A percentile compares a stretch with the other conserved stretches of the same genome.
These are phyloP conservation scores for Siniperca obscura DNA, from an alignment of 2,797 vertebrate genomes.

Conservation along the genomic window DNA sequence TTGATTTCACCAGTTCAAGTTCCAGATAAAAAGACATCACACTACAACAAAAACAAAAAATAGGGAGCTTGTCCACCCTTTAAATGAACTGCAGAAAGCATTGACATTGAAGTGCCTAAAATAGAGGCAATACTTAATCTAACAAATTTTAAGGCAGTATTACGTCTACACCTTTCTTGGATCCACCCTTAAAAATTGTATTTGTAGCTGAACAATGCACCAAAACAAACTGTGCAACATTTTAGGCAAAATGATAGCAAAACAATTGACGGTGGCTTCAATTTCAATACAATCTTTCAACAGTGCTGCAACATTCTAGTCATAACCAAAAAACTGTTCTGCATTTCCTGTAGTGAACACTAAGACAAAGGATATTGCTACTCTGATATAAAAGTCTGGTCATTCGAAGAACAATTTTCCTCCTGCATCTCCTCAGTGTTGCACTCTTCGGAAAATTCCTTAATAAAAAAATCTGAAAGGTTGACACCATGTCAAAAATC, in stretches of 20 bases:
- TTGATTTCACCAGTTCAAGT: conserved; percentile 70
- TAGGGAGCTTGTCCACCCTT: conserved; percentile 46
- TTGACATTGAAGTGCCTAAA: conserved; percentile 73
- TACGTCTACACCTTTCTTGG: conserved; percentile 69
- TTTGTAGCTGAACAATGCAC: conserved; percentile 54
- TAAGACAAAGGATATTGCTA: conserved; percentile 81
- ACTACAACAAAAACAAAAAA: conserved; percentile 48
- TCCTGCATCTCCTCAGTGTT: conserved; percentile 56
- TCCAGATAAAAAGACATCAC: conserved; percentile 66
- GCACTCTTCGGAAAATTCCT: conserved; percentile 59
- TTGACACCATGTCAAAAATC: conserved; percentile 35
- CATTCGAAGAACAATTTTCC: conserved; percentile 61
- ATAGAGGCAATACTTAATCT: conserved; percentile 71
- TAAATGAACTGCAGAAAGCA: conserved; percentile 64
- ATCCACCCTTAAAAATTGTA: conserved; percentile 54
- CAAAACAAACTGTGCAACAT: conserved; percentile 72
- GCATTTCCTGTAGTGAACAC: conserved; percentile 71
- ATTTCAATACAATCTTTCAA: conserved; percentile 73
- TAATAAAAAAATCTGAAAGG: conserved; percentile 44
- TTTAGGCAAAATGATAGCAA: conserved; percentile 76
- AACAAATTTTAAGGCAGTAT: conserved; percentile 84
- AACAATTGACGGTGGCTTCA: conserved; percentile 67
- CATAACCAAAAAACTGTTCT: conserved; percentile 44
- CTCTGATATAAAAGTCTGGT: conserved; percentile 73
- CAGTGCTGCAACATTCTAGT: conserved; percentile 71